Base-by-base conservation (phyloP, 1,140 invertebrate genomes). In the Drosophila nigrodunni region DNA sequence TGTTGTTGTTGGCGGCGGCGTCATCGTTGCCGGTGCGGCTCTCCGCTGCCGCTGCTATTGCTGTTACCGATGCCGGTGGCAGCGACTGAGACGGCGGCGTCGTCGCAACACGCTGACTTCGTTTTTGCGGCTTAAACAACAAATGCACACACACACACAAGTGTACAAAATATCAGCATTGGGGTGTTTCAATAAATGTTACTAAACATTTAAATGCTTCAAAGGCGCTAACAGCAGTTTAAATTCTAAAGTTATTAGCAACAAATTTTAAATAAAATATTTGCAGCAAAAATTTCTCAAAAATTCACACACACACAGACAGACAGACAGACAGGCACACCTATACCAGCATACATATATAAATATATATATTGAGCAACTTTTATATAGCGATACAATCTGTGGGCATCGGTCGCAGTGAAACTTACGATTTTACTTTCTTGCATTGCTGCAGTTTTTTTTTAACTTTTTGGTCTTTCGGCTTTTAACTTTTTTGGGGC, bases 81-180 rank as follows among this genome's bases (percentile, higher is more conserved):
- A 58, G 76, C 76, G 65, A 74, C 61, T 80, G 73, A 65, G 69
- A 82, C 77, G 76, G 39, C 76, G 64, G 61, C 73, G 73, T 62
- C 75, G 65, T 74, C 30, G 52, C 52, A 39, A 70, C 67, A 77
- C 71, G 75, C 75, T 70, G 83, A 89, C 83, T 87, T 83, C 55
- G 77, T 87, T 87, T 87, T 83, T 88, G 83, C 83, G 83, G 83
- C 83, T 87, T 88, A 88, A 87, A 75, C 2, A 44, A 68, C 62
- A 70, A 41, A 68, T 35, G 67, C 49, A 54, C 10, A 57, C 13
- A 52, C 55, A 61, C 30, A 59, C 64, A 47, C 18, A n/a, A n/a
- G 18, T 21, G 18, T 37, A 55, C 25, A 66, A 7, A 25, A 60
- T 70, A 68, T 62, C 68, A 34, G 46, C 54, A 77, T 79, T 77